phyloP scores from a whole-genome alignment of 2,113 vertebrate genomes.

The Fregata magnificens region DNA sequence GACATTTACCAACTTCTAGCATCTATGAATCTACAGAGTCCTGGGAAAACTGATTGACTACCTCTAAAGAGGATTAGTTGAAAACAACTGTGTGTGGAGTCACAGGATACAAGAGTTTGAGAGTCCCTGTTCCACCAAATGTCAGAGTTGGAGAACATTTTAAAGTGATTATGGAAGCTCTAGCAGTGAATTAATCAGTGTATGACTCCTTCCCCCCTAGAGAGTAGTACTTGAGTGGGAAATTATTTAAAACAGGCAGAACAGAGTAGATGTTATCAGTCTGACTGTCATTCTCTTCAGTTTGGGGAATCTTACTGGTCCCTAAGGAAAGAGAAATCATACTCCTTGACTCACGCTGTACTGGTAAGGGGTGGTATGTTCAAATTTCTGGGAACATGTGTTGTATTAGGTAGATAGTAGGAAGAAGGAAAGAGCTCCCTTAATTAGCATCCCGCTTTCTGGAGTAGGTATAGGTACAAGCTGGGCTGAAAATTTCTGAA shows the following conservation, averaged over 20 bases:
- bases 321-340: not conserved
- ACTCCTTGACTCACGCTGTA: not conserved
- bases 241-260: slow-evolving; percentile 18
- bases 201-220: not conserved
- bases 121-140: not conserved
- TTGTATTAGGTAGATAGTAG: not conserved
- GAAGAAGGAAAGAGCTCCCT: not conserved
- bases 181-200: not conserved
- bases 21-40: not conserved
- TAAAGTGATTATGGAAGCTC: not conserved
- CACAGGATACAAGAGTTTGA: not conserved
- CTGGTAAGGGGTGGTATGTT: not conserved
- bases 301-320: slow-evolving; percentile 13
- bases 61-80: not conserved
- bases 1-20: not conserved
- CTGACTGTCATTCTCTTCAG: slow-evolving; percentile 48
- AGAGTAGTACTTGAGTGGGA: not conserved
- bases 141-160: not conserved
- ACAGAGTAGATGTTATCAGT: slow-evolving; percentile 31
- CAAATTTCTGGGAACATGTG: not conserved
- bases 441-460: not conserved
- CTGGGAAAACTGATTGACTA: not conserved
- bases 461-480: not conserved
- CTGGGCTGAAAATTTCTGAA: not conserved
- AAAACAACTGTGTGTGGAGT: not conserved